Conservation (phyloP, 2,797 vertebrate genomes). For the Etheostoma perlongum region DNA sequence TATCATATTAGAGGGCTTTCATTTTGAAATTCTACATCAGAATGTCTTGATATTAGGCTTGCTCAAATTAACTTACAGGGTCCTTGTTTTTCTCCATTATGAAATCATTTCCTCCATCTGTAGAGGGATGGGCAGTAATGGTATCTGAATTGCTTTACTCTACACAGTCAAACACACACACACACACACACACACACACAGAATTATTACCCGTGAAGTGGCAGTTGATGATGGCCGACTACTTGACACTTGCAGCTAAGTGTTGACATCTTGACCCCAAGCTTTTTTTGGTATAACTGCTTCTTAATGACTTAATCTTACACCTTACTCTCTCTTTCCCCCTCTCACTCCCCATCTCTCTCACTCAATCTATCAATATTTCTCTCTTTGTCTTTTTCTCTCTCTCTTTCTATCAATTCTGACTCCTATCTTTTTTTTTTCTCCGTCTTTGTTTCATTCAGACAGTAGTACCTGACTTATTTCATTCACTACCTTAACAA, state of each 20-base stretch:
- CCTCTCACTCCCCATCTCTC: not conserved
- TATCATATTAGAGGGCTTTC: no score
- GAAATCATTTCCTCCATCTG: not conserved
- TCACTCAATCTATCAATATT: constrained; percentile 27
- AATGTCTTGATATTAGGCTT: no score
- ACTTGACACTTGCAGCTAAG: constrained; percentile 69
- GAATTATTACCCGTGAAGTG: constrained; percentile 62
- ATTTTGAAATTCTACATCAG: no score
- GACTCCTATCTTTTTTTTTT: constrained; percentile 10
- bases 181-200: constrained; percentile 11
- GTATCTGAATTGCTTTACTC: constrained; percentile 45
- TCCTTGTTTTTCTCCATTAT: not conserved
- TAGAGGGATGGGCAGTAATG: constrained; percentile 4
- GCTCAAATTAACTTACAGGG: no score
- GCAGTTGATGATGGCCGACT: constrained; percentile 43
- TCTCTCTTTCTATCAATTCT: constrained; percentile 25
- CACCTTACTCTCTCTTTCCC: constrained; percentile 2
- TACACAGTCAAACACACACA: not conserved
- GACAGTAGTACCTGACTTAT: constrained; percentile 25
- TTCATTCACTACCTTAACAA: not conserved
- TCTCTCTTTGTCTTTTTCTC: constrained; percentile 8
- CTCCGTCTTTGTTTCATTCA: constrained; percentile 22
- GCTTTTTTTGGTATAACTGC: constrained; percentile 52
- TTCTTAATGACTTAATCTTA: constrained; percentile 71
- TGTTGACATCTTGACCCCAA: constrained; percentile 64